These are phyloP conservation scores for Macrostomum lignano DNA, from an alignment of 1,140 invertebrate genomes.

Conservation along the genomic window DNA sequence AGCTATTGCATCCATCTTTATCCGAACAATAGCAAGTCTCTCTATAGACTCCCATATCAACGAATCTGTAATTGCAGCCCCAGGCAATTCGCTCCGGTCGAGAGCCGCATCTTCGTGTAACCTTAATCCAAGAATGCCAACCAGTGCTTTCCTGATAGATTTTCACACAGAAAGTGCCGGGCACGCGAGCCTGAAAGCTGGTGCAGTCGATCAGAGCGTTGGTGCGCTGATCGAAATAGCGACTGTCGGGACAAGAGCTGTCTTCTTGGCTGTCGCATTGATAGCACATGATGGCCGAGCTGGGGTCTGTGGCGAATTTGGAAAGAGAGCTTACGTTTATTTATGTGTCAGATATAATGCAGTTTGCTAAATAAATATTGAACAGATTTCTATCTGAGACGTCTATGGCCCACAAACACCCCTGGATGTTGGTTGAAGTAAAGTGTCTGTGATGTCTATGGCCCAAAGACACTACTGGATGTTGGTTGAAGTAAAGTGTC, in stretches of 20 bases:
- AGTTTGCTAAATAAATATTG: too few relatives aligned
- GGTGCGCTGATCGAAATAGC: constrained; percentile 17
- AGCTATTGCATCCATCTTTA: constrained; percentile 21
- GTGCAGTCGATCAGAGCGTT: constrained; percentile 25
- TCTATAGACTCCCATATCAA: constrained; percentile 22
- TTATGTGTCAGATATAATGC: too few relatives aligned
- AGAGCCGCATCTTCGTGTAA: constrained; percentile 23
- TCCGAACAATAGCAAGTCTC: constrained; percentile 26
- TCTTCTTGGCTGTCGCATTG: constrained; percentile 29
- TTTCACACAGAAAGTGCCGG: constrained; percentile 27
- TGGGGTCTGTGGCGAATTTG: too few relatives aligned
- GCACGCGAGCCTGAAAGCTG: constrained; percentile 22
- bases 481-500: too few relatives aligned
- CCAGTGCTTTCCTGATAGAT: constrained; percentile 25
- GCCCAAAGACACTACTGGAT: too few relatives aligned
- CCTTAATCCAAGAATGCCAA: constrained; percentile 26
- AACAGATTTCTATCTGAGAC: too few relatives aligned
- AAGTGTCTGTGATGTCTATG: too few relatives aligned
- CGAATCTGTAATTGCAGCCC: constrained; percentile 24
- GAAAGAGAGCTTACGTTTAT: too few relatives aligned
- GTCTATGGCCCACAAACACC: too few relatives aligned
- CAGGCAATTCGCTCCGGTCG: constrained; percentile 22
- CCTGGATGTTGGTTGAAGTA: too few relatives aligned
- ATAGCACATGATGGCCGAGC: constrained; percentile 26
- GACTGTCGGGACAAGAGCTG: constrained; percentile 17